Percentiles rank a stretch among this genome's conserved stretches.
phyloP scores from a whole-genome alignment of 2,888 invertebrate genomes.

The Helleia helle region DNA sequence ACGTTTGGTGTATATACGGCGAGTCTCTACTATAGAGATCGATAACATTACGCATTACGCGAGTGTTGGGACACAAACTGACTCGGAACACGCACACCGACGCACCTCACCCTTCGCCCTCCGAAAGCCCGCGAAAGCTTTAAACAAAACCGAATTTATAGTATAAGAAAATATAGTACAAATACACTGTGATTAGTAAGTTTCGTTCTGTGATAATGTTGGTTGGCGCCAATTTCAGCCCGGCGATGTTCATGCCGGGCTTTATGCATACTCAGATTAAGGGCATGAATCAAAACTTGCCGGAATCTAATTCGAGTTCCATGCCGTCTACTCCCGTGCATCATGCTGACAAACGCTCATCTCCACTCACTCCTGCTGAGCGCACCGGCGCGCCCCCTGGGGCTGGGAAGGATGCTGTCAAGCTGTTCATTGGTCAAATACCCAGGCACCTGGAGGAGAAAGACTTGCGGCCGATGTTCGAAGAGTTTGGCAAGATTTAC shows the following conservation, averaged over 20 bases:
- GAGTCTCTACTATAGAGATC: slow-evolving; percentile 66
- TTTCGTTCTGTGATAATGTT: slow-evolving; percentile 52
- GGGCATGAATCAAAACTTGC: slow-evolving; percentile 27
- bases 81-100: slow-evolving; percentile 40
- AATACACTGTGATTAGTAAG: slow-evolving; percentile 30
- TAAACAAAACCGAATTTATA: slow-evolving; percentile 70
- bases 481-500: slow-evolving; percentile 94
- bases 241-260: slow-evolving; percentile 45
- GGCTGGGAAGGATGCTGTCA: slow-evolving; percentile 77
- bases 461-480: slow-evolving; percentile 91
- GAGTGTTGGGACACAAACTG: slow-evolving; percentile 36
- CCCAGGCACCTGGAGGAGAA: slow-evolving; percentile 92
- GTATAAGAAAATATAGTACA: slow-evolving; percentile 58
- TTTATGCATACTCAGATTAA: slow-evolving; percentile 39
- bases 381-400: slow-evolving; percentile 59
- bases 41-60: slow-evolving; percentile 73
- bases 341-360: slow-evolving; percentile 32
- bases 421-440: slow-evolving; percentile 95
- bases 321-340: slow-evolving; percentile 63
- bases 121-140: slow-evolving; percentile 53
- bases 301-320: slow-evolving; percentile 42
- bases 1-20: slow-evolving; percentile 27
- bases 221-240: slow-evolving; percentile 52
- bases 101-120: slow-evolving; percentile 37
- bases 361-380: slow-evolving; percentile 56